phyloP scores from a whole-genome alignment of 2,888 invertebrate species.

The Rhingia rostrata region DNA sequence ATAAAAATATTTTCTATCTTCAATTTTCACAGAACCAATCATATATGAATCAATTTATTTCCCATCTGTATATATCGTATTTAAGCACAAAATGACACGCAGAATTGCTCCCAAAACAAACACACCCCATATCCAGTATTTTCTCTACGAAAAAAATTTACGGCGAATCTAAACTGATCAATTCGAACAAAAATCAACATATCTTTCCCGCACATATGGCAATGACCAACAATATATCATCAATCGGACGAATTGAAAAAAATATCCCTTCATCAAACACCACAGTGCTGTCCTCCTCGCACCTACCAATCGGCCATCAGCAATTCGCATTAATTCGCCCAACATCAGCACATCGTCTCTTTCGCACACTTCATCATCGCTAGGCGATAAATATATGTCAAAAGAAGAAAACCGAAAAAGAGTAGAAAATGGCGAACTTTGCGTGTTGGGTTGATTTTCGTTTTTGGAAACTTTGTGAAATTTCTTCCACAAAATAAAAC shows the following conservation, averaged over 20 bases:
- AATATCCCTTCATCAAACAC: slow-evolving; percentile 41
- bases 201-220: slow-evolving; percentile 57
- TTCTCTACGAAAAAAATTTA: not conserved
- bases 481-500: slow-evolving; percentile 71
- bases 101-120: slow-evolving; percentile 13
- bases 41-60: no score
- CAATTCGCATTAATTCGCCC: slow-evolving; percentile 62
- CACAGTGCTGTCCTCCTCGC: slow-evolving; percentile 1
- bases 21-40: not conserved
- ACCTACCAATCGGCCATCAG: not conserved
- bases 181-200: slow-evolving; percentile 24
- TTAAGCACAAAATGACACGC: not conserved
- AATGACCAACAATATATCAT: slow-evolving; percentile 68
- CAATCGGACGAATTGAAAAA: slow-evolving; percentile 39
- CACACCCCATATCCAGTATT: slow-evolving; percentile 2
- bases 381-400: slow-evolving; percentile 73
- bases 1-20: no score
- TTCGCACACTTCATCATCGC: slow-evolving; percentile 57
- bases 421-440: slow-evolving; percentile 79
- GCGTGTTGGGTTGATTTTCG: slow-evolving; percentile 77
- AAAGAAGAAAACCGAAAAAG: slow-evolving; percentile 76
- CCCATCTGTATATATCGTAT: no score
- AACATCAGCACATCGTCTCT: slow-evolving; percentile 31
- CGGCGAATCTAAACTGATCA: slow-evolving; percentile 30
- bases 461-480: slow-evolving; percentile 75